Conservation (phyloP, 2,888 invertebrate genomes). For the Stegophylla sp. region DNA sequence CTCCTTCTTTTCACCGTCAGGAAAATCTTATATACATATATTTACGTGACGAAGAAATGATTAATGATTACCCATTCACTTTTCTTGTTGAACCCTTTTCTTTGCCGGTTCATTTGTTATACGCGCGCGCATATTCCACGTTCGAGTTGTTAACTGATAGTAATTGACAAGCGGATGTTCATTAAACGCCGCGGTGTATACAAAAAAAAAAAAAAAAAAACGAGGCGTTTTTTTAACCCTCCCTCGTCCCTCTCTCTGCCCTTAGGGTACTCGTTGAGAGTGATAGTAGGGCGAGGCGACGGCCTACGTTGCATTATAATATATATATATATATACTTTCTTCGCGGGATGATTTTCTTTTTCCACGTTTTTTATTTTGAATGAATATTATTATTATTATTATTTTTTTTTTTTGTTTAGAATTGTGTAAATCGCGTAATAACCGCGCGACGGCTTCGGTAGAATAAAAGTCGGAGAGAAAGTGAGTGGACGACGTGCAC, state of each 20-base stretch:
- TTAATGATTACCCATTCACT: conserved; percentile 47
- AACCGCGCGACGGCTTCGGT: not conserved
- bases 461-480: conserved; percentile 3
- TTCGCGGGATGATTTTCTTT: not conserved
- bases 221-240: conserved; percentile 2
- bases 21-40: conserved; percentile 1
- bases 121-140: conserved; percentile 25
- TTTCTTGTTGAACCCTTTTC: conserved; percentile 46
- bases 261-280: too few species aligned
- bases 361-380: not conserved
- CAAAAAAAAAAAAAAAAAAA: conserved; percentile 7
- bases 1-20: not conserved
- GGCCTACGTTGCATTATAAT: not conserved
- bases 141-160: conserved; percentile 52
- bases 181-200: conserved; percentile 46
- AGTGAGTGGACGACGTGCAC: conserved; percentile 12
- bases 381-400: not conserved
- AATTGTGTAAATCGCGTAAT: not conserved
- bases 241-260: not conserved
- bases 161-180: conserved; percentile 59
- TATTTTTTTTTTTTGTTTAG: not conserved
- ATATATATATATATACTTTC: conserved; percentile 12
- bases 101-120: conserved; percentile 51
- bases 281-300: not conserved
- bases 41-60: conserved; percentile 33